Evolutionary conservation across 2,888 invertebrate genomes (phyloP), one percentile per base, ranked within the genome.

Genomic region (Pimpla rufipes): DNA sequence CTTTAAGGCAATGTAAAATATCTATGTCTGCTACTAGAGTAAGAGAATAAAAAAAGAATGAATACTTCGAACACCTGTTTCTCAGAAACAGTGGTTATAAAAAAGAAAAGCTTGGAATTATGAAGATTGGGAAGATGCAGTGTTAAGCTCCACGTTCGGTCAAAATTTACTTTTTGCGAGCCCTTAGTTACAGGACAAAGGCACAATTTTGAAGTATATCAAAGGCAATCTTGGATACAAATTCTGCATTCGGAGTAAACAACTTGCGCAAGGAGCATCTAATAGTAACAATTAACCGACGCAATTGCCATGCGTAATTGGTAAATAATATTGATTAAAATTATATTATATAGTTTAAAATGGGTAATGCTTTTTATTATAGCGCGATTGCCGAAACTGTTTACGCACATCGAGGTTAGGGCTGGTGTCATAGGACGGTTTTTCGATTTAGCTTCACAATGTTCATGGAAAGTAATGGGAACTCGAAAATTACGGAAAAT

Each of bases 321-420:
- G 29, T 2, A 29, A 29, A 29, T 29, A 5, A 29, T 29, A 29
- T 5, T 3, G 29, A 29, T 29, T 55, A 21, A 23, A 23, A 55
- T 23, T 23, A 23, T 55, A 23, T 23, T 23, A 23, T 55, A 23
- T 55, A 4, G 16, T 23, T 47, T 67, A 13, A 4, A 55, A 57
- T 66, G 1, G 2, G 29, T 3, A 29, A 29, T 16, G 13, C 16
- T 55, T 55, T 18, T 29, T 21, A 52, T 3, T 16, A 37, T 1
- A 8, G 8, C 40, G 35, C 59, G 10, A 23, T 3, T 16, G 52
- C 18, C 67, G 42, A 37, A 79, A 74, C 11, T 64, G 42, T 52
- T 59, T 42, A 57, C 47, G 55, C 29, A 13, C 5, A 18, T 29
- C 23, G 68, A 82, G 78, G 79, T 79, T 82, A 82, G 47, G 29